A percentile compares a stretch with the other conserved stretches of the same genome.
Conservation (phyloP, 2,888 invertebrate species). For the Monoplex corrugatus region DNA sequence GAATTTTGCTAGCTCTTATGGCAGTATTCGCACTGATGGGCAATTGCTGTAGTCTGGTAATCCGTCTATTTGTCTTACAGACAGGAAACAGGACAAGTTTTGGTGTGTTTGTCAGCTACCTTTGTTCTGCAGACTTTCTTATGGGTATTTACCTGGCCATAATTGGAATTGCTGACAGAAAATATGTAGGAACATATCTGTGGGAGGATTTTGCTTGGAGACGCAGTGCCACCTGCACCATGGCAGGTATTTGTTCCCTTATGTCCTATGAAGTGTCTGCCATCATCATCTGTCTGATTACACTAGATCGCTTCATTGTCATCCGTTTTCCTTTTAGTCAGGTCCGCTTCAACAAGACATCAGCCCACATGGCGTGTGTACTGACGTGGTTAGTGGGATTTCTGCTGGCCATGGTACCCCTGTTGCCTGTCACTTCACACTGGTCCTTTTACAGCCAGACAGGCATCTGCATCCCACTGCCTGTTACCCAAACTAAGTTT, state of each 20-base stretch:
- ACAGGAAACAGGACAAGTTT: not conserved
- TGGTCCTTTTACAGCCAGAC: constrained; percentile 17
- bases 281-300: not conserved
- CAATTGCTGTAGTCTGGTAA: not conserved
- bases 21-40: not conserved
- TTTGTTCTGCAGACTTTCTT: constrained; percentile 1
- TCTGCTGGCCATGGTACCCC: constrained; percentile 3
- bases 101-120: not conserved
- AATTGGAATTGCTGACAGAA: not conserved
- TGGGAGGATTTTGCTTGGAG: not conserved
- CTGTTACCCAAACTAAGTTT: constrained; percentile 8
- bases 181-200: not conserved
- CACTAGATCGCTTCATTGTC: constrained; percentile 10
- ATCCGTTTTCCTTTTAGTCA: constrained; percentile 5
- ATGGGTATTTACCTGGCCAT: constrained; percentile 26
- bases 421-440: constrained; percentile 14
- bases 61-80: not conserved
- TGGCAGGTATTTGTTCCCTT: not conserved
- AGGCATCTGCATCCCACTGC: constrained; percentile 34
- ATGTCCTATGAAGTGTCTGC: not conserved
- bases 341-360: not conserved
- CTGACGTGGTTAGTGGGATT: not conserved
- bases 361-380: constrained; percentile 7
- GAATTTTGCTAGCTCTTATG: not conserved
- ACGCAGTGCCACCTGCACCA: not conserved